Evolutionary conservation across 2,113 vertebrate genomes (phyloP).

Genomic region (Seriola aureovittata): DNA sequence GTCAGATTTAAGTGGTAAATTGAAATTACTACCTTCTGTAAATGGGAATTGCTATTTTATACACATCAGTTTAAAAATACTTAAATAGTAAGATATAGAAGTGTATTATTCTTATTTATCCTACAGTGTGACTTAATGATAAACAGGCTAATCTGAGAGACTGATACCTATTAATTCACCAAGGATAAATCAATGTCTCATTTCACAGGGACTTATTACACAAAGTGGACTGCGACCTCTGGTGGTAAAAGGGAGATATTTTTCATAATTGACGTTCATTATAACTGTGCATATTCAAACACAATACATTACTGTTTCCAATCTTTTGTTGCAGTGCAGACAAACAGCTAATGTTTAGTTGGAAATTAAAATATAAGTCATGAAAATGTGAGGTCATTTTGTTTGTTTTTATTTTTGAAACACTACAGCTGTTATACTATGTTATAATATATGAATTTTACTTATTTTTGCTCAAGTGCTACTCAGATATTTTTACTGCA

Average conservation of each 20-base stretch:
- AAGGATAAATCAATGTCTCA: background rate
- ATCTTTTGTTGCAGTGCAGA: background rate
- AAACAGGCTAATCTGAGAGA: background rate
- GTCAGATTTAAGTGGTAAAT: background rate
- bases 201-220: background rate
- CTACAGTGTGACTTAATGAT: background rate
- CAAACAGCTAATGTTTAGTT: background rate
- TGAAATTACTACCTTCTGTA: background rate
- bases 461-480: background rate
- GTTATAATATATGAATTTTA: background rate
- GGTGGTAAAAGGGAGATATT: conserved; percentile 30
- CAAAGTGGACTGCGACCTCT: conserved; percentile 46
- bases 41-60: background rate
- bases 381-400: background rate
- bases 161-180: background rate
- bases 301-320: background rate
- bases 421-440: too few relatives aligned
- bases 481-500: background rate
- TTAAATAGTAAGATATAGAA: background rate
- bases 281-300: background rate
- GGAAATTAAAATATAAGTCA: background rate
- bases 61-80: background rate
- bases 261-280: background rate
- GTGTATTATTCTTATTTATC: background rate
- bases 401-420: background rate